Evolutionary conservation across 2,888 invertebrate species (phyloP).

Genomic region (Galeruca laticollis): DNA sequence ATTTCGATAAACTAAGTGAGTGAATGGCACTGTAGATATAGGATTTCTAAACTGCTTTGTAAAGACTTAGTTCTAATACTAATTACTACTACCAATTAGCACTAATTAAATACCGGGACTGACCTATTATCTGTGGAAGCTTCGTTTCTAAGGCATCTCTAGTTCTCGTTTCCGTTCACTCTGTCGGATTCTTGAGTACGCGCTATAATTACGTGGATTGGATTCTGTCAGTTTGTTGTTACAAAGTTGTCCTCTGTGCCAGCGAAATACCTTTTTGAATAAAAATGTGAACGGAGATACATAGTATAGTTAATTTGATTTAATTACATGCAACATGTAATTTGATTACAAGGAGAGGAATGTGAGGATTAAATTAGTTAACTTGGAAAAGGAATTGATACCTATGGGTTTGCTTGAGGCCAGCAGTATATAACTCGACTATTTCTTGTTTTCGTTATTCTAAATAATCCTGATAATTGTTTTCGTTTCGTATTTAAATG

Average conservation of each 20-base stretch:
- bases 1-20: constrained; percentile 52
- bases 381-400: background rate
- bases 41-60: constrained; percentile 65
- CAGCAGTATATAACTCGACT: too few relatives aligned
- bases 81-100: constrained; percentile 66
- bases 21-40: constrained; percentile 56
- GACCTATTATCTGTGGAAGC: constrained; percentile 64
- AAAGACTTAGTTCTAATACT: constrained; percentile 66
- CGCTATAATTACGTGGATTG: constrained; percentile 30
- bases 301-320: background rate
- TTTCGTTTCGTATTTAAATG: too few relatives aligned
- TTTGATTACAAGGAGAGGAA: background rate
- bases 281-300: constrained; percentile 5
- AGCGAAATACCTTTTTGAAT: constrained; percentile 6
- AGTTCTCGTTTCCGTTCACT: constrained; percentile 56
- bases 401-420: background rate
- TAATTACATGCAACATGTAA: background rate
- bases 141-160: constrained; percentile 62
- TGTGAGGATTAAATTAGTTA: background rate
- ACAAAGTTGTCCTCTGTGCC: constrained; percentile 14
- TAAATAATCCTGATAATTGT: too few relatives aligned
- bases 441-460: too few relatives aligned
- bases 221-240: constrained; percentile 30
- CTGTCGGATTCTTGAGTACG: constrained; percentile 30
- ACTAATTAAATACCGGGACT: constrained; percentile 66